Evolutionary conservation across 1,140 invertebrate genomes (phyloP).

Genomic region (Gonatopus flavifemur): DNA sequence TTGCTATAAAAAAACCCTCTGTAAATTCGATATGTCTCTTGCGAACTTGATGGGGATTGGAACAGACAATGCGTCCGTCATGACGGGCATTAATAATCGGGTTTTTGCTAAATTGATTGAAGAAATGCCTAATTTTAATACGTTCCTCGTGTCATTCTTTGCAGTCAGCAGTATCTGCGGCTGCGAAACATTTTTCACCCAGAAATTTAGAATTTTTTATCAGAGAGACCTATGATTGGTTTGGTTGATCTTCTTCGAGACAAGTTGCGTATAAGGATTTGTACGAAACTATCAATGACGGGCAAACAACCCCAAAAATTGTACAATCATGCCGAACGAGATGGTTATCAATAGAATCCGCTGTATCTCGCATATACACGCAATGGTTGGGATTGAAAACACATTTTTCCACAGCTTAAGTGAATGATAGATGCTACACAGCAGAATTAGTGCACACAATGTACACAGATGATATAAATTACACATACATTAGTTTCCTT

Average conservation of each 20-base stretch:
- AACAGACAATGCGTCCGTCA: background rate
- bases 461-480: constrained; percentile 4
- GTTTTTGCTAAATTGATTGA: background rate
- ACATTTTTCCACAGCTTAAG: constrained; percentile 8
- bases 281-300: background rate
- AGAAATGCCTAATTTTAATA: background rate
- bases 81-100: background rate
- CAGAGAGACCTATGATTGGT: background rate
- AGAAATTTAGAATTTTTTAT: background rate
- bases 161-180: background rate
- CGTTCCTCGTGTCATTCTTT: background rate
- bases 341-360: background rate
- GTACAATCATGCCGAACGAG: background rate
- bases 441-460: constrained; percentile 3
- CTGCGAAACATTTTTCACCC: background rate
- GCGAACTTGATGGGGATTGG: background rate
- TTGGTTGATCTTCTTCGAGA: background rate
- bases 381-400: constrained; percentile 17
- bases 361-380: background rate
- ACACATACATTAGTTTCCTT: constrained; percentile 10
- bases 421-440: constrained; percentile 8
- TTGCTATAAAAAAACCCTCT: background rate
- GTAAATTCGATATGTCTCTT: background rate
- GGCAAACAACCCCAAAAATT: background rate
- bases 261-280: background rate